Evolutionary conservation across 2,113 vertebrate genomes (phyloP).

Genomic region (Garra rufa): DNA sequence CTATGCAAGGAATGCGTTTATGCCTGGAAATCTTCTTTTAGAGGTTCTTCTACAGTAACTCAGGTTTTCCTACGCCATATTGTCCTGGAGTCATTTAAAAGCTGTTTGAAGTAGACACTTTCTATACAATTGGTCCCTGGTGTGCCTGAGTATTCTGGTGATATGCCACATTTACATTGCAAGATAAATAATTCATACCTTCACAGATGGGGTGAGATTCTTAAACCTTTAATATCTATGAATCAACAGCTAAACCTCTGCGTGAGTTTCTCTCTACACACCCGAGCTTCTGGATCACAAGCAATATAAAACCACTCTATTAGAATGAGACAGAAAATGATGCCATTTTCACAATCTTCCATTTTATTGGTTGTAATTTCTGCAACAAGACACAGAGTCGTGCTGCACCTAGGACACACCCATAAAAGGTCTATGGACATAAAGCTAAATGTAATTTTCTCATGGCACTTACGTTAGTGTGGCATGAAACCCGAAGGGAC

Average conservation of each 20-base stretch:
- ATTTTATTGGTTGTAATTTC: constrained; percentile 44
- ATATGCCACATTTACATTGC: constrained; percentile 44
- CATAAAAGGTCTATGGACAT: constrained; percentile 17
- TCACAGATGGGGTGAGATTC: constrained; percentile 28
- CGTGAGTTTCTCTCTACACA: not conserved
- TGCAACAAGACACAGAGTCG: constrained; percentile 29
- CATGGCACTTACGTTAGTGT: not conserved
- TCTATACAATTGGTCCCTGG: constrained; percentile 49
- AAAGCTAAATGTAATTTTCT: not conserved
- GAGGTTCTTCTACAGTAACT: not conserved
- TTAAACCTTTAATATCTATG: constrained; percentile 32
- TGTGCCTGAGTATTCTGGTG: constrained; percentile 21
- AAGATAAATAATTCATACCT: constrained; percentile 44
- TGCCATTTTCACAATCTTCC: constrained; percentile 26
- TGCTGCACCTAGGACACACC: not conserved
- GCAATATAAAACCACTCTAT: constrained; percentile 41
- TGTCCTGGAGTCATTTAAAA: constrained; percentile 35
- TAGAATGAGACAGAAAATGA: constrained; percentile 25
- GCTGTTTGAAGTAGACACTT: constrained; percentile 3
- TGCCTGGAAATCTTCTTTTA: not conserved
- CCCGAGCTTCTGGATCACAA: not conserved
- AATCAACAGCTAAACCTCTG: constrained; percentile 4
- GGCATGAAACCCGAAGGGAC: not conserved
- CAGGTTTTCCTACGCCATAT: not conserved
- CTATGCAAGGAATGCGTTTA: not conserved